Conservation (phyloP, 1,140 invertebrate genomes). For the Lucilia sericata region DNA sequence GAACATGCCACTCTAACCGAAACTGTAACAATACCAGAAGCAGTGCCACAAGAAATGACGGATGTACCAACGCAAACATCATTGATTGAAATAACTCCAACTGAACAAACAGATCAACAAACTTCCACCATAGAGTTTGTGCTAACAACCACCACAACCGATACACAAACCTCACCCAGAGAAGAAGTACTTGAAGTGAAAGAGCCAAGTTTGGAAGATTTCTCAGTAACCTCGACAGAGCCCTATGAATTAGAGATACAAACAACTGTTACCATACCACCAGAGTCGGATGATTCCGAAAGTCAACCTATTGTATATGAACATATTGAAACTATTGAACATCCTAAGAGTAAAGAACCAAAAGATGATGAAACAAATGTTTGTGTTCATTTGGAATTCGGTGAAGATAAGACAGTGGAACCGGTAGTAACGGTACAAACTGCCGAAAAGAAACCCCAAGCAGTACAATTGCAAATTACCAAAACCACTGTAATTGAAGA, state of each 20-base stretch:
- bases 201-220: constrained; percentile 55
- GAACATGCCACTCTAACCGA: constrained; percentile 59
- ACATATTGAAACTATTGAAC: constrained; percentile 62
- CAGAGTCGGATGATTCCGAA: constrained; percentile 64
- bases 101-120: constrained; percentile 48
- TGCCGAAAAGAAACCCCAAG: constrained; percentile 49
- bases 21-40: constrained; percentile 64
- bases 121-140: constrained; percentile 52
- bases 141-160: constrained; percentile 63
- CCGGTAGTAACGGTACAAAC: constrained; percentile 55
- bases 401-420: constrained; percentile 54
- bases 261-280: constrained; percentile 73
- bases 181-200: constrained; percentile 50
- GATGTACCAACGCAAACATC: constrained; percentile 58
- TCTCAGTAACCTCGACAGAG: constrained; percentile 70
- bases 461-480: constrained; percentile 62
- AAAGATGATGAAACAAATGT: constrained; percentile 51
- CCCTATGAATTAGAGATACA: constrained; percentile 75
- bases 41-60: constrained; percentile 65
- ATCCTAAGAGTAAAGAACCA: constrained; percentile 60
- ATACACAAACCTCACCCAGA: constrained; percentile 69
- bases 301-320: constrained; percentile 60
- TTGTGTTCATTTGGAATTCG: constrained; percentile 62
- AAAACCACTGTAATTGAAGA: constrained; percentile 63
- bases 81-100: constrained; percentile 47